Conservation (phyloP, 2,888 invertebrate genomes). For the Drosophila helvetica region DNA sequence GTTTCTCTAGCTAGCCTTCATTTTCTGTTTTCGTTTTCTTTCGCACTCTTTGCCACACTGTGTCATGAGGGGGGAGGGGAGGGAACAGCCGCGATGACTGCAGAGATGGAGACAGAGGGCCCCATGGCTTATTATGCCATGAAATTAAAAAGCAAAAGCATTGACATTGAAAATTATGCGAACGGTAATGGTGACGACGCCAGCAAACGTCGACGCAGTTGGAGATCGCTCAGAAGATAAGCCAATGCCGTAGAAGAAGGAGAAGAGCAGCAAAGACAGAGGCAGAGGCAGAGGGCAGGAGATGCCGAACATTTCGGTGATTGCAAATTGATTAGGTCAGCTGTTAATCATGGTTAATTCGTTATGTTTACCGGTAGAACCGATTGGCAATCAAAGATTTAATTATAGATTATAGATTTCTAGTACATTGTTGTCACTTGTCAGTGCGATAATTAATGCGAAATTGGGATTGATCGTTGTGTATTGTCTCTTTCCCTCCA, state of each 20-base stretch:
- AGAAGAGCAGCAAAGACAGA: not conserved
- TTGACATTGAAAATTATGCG: slow-evolving; percentile 76
- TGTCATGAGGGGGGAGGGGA: not conserved
- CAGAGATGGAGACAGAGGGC: slow-evolving; percentile 15
- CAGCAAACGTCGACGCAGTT: slow-evolving; percentile 15
- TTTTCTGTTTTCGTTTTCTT: slow-evolving; percentile 59
- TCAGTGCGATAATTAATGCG: slow-evolving; percentile 43
- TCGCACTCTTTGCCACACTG: slow-evolving; percentile 20
- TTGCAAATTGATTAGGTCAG: not conserved
- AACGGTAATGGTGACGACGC: slow-evolving; percentile 36
- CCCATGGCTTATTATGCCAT: slow-evolving; percentile 59
- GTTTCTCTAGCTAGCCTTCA: not conserved
- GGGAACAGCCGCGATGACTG: not conserved
- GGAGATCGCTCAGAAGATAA: slow-evolving; percentile 1
- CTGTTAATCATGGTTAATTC: not conserved
- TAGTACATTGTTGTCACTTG: slow-evolving; percentile 36
- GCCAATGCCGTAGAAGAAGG: slow-evolving; percentile 1
- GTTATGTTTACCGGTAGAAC: slow-evolving; percentile 14
- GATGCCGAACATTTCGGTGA: slow-evolving; percentile 5
- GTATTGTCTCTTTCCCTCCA: slow-evolving; percentile 2
- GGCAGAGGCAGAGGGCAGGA: slow-evolving; percentile 1
- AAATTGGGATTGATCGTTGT: slow-evolving; percentile 59
- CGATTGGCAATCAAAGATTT: slow-evolving; percentile 21
- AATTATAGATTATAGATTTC: not conserved
- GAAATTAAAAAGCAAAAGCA: slow-evolving; percentile 66